These are phyloP conservation scores for Scophthalmus maximus DNA, from an alignment of 2,113 vertebrate genomes.

Conservation along the genomic window DNA sequence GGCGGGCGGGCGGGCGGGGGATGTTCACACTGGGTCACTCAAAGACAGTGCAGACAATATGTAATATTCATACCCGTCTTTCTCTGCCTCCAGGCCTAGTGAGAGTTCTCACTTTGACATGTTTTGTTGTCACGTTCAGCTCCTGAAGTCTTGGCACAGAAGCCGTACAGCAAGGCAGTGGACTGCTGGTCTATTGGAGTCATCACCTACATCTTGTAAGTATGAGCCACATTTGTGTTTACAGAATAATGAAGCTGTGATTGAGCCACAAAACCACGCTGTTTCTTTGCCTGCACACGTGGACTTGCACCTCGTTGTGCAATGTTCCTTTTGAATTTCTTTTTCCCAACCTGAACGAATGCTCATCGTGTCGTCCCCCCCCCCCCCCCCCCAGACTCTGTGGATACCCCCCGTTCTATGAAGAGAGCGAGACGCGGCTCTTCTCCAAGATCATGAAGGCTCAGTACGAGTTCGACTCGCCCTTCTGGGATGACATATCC, in stretches of 20 bases:
- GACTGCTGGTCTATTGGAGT: conserved; percentile 99
- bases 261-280: no score
- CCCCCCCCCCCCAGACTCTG: conserved; percentile 84
- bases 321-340: no score
- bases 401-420: conserved; percentile 97
- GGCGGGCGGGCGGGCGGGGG: no score
- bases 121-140: conserved; percentile 77
- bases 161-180: conserved; percentile 96
- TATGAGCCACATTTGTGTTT: conserved; percentile 29
- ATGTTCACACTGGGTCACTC: no score
- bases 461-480: conserved; percentile 96
- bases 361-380: neutral
- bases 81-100: no score
- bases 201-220: conserved; percentile 98
- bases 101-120: no score
- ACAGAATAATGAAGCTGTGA: no score
- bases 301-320: no score
- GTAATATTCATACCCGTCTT: neutral
- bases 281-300: no score
- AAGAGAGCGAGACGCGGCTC: conserved; percentile 93
- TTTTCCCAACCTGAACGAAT: neutral
- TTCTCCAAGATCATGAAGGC: conserved; percentile 98
- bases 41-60: neutral
- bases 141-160: conserved; percentile 96
- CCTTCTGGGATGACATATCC: conserved; percentile 97